Conservation (phyloP, 2,797 vertebrate species). For the Allobates femoralis region DNA sequence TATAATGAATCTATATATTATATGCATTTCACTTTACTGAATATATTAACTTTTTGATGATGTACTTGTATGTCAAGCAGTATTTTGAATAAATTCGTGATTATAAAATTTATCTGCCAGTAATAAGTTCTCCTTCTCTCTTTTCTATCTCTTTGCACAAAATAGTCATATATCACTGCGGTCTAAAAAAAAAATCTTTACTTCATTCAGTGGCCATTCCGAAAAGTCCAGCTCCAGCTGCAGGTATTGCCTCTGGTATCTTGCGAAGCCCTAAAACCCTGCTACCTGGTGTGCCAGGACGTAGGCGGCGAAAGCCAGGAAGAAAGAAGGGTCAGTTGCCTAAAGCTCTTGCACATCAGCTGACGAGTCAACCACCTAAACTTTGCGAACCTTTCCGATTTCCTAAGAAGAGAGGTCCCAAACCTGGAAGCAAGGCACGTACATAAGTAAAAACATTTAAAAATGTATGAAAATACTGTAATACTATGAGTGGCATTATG, state of each 20-base stretch:
- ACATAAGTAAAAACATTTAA: neutral
- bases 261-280: slow-evolving; percentile 79
- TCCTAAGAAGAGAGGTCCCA: slow-evolving; percentile 98
- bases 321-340: slow-evolving; percentile 88
- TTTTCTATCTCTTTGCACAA: neutral
- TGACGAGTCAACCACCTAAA: slow-evolving; percentile 81
- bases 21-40: too few relatives aligned
- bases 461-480: neutral
- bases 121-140: neutral
- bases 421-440: slow-evolving; percentile 95
- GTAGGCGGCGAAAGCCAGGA: slow-evolving; percentile 91
- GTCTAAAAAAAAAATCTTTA: neutral
- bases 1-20: too few relatives aligned
- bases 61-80: neutral
- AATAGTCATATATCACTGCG: neutral
- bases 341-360: slow-evolving; percentile 84
- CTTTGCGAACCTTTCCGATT: slow-evolving; percentile 89
- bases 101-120: neutral
- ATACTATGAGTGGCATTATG: neutral
- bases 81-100: neutral
- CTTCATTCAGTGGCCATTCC: slow-evolving; percentile 87
- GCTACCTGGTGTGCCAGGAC: slow-evolving; percentile 85
- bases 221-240: slow-evolving; percentile 84
- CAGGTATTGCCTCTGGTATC: slow-evolving; percentile 85
- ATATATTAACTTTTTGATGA: too few relatives aligned